Conservation (phyloP, 2,113 vertebrate genomes). For the Nycticorax nycticorax region DNA sequence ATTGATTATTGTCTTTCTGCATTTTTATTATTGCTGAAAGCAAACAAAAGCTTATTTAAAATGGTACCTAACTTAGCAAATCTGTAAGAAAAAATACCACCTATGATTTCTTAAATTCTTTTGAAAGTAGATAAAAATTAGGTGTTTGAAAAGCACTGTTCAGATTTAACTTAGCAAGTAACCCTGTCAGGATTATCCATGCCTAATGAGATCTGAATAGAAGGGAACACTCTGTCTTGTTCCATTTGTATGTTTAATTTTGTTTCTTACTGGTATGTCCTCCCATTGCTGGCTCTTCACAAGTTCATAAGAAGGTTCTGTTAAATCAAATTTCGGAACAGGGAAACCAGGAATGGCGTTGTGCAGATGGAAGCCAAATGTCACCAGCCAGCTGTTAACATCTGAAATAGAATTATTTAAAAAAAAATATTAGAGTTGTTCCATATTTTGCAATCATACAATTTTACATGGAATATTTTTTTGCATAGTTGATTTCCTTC, state of each 20-base stretch:
- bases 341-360: slow-evolving; percentile 97
- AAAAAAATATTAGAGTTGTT: background rate
- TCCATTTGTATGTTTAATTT: background rate
- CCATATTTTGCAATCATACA: background rate
- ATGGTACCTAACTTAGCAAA: background rate
- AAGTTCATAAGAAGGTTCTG: slow-evolving; percentile 92
- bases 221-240: background rate
- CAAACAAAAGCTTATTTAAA: slow-evolving; percentile 28
- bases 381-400: slow-evolving; percentile 98
- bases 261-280: slow-evolving; percentile 87
- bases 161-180: background rate
- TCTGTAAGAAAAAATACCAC: background rate
- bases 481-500: background rate
- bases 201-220: background rate
- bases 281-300: slow-evolving; percentile 96
- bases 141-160: background rate
- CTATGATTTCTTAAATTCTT: background rate
- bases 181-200: background rate
- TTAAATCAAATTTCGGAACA: slow-evolving; percentile 91
- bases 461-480: background rate
- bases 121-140: background rate
- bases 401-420: slow-evolving; percentile 74
- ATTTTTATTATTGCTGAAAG: slow-evolving; percentile 54
- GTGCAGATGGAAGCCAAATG: slow-evolving; percentile 98
- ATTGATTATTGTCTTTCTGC: slow-evolving; percentile 28